Evolutionary conservation across 2,888 invertebrate genomes (phyloP).

Genomic region (Spodoptera littoralis): DNA sequence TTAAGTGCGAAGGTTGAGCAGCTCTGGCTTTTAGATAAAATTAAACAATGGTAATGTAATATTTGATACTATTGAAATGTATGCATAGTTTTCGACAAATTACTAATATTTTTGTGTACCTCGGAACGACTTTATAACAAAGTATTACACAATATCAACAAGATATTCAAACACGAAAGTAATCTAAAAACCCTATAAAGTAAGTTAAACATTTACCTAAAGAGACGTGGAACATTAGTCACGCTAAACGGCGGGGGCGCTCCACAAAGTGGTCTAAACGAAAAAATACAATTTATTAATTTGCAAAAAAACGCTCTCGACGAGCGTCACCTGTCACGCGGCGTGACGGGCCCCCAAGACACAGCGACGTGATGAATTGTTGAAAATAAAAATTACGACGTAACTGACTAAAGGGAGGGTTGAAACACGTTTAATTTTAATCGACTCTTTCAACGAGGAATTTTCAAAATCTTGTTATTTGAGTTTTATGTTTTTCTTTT

Average conservation of each 20-base stretch:
- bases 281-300: constrained; percentile 77
- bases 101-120: neutral
- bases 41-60: too few relatives aligned
- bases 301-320: constrained; percentile 69
- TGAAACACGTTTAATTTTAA: constrained; percentile 75
- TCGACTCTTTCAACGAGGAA: constrained; percentile 66
- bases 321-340: constrained; percentile 77
- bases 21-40: constrained; percentile 1
- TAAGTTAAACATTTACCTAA: constrained; percentile 57
- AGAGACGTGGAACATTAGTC: constrained; percentile 58
- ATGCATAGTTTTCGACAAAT: too few relatives aligned
- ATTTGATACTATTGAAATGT: too few relatives aligned
- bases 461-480: constrained; percentile 56
- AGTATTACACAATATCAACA: constrained; percentile 2
- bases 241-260: constrained; percentile 55
- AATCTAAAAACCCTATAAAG: constrained; percentile 49
- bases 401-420: constrained; percentile 69
- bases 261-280: constrained; percentile 65
- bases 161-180: constrained; percentile 37
- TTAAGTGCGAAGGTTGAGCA: constrained; percentile 19
- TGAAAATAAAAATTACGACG: constrained; percentile 82
- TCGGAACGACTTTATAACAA: neutral
- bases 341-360: constrained; percentile 69
- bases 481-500: constrained; percentile 19
- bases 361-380: constrained; percentile 80